Evolutionary conservation across 2,797 vertebrate species (phyloP).

Genomic region (Malurus leucopterus): DNA sequence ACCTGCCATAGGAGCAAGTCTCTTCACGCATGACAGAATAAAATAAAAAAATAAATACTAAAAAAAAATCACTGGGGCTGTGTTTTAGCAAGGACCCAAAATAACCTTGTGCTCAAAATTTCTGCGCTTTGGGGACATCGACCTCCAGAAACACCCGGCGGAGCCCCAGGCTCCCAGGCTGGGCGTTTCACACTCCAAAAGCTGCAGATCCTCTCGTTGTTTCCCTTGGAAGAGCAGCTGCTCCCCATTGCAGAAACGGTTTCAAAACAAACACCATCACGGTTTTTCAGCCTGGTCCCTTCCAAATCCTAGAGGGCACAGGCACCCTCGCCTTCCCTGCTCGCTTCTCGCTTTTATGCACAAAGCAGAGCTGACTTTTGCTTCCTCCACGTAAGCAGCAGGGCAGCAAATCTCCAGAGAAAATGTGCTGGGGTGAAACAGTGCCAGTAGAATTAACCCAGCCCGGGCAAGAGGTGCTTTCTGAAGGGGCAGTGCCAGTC

Average conservation of each 20-base stretch:
- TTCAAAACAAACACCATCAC: background rate
- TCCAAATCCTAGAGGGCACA: background rate
- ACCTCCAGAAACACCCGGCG: background rate
- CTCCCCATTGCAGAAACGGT: background rate
- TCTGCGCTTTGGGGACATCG: background rate
- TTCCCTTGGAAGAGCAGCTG: slow-evolving; percentile 6
- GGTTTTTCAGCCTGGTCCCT: background rate
- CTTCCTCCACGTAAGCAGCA: background rate
- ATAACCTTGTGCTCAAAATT: background rate
- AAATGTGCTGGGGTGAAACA: background rate
- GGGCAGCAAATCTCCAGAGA: background rate
- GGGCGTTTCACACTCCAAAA: background rate
- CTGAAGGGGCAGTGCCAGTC: background rate
- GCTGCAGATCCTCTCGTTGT: background rate
- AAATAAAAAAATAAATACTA: background rate
- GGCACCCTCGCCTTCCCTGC: background rate
- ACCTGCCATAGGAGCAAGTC: background rate
- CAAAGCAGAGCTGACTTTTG: background rate
- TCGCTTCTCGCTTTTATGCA: background rate
- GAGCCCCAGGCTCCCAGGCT: background rate
- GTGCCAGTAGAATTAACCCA: background rate
- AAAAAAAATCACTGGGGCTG: background rate
- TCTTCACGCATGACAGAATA: background rate
- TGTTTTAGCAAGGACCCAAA: background rate
- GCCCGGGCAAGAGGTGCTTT: background rate